Conservation (phyloP, 2,113 vertebrate genomes). For the Telmatochromis sp. region DNA sequence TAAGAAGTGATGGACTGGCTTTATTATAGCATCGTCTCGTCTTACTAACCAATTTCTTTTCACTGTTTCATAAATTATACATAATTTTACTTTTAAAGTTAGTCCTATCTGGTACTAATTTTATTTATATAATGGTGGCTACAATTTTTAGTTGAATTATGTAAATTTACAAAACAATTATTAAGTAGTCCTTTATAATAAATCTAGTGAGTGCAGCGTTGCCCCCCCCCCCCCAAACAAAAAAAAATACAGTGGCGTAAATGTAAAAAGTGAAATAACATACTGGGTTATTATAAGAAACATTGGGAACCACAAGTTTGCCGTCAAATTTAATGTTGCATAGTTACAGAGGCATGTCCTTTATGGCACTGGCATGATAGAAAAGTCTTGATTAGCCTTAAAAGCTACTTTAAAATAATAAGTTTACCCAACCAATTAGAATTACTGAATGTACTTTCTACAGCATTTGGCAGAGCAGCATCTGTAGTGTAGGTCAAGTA, state of each 20-base stretch:
- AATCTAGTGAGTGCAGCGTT: neutral
- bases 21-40: neutral
- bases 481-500: neutral
- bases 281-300: neutral
- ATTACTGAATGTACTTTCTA: neutral
- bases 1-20: neutral
- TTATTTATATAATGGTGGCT: neutral
- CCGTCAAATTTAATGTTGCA: neutral
- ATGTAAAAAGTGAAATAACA: neutral
- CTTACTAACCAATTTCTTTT: neutral
- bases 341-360: neutral
- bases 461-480: neutral
- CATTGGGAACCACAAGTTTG: neutral
- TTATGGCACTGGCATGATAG: neutral
- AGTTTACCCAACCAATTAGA: neutral
- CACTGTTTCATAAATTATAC: neutral
- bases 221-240: rapidly evolving
- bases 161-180: neutral
- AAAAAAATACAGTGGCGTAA: neutral
- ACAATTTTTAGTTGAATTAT: neutral
- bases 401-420: neutral
- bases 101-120: neutral
- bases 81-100: neutral
- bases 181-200: neutral
- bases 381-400: neutral